These are phyloP conservation scores for Megaustenia siamemsis DNA, from an alignment of 2,888 invertebrate species.

Conservation along the genomic window DNA sequence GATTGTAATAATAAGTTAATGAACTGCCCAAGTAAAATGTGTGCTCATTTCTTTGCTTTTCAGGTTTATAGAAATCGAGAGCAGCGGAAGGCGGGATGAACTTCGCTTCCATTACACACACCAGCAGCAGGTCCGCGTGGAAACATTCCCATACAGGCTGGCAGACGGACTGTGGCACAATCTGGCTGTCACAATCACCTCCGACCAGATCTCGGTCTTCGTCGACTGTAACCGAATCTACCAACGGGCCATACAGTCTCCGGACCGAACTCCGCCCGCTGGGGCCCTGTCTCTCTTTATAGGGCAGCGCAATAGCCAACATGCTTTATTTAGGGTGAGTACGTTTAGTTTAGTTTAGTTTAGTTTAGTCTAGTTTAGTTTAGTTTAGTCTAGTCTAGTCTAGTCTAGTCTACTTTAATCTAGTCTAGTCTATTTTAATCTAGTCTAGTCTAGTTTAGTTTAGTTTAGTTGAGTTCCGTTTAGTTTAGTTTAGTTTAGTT, in stretches of 20 bases:
- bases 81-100: conserved; percentile 92
- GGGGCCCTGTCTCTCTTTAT: conserved; percentile 85
- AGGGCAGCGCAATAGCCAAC: conserved; percentile 91
- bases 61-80: conserved; percentile 94
- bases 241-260: conserved; percentile 86
- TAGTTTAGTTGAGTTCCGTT: no score
- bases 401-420: no score
- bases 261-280: conserved; percentile 84
- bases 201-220: conserved; percentile 88
- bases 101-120: conserved; percentile 76
- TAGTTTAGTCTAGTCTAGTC: no score
- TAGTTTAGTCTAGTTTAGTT: not conserved
- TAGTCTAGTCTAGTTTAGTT: no score
- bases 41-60: no score
- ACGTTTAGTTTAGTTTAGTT: no score
- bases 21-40: no score
- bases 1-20: no score
- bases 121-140: conserved; percentile 82
- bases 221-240: conserved; percentile 93
- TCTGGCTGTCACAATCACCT: conserved; percentile 90
- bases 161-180: conserved; percentile 93
- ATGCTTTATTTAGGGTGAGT: conserved; percentile 92
- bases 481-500: no score
- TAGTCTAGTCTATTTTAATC: no score
- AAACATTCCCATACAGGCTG: conserved; percentile 89